Evolutionary conservation across 2,888 invertebrate species (phyloP).

Genomic region (Zootermopsis nevadensis): DNA sequence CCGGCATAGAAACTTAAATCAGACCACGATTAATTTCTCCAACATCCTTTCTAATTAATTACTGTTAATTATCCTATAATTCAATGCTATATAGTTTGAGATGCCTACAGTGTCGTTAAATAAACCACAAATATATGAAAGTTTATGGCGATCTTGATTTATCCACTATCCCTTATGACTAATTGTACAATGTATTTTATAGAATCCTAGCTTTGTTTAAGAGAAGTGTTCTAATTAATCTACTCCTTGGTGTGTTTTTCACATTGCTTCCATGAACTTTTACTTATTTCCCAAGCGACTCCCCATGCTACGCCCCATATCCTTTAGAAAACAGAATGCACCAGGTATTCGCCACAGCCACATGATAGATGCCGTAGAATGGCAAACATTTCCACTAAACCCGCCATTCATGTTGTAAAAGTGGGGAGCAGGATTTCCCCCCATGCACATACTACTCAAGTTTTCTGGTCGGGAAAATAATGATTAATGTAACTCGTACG

Average conservation of each 20-base stretch:
- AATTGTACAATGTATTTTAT: too few relatives aligned
- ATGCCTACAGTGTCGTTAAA: too few relatives aligned
- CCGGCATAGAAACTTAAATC: too few relatives aligned
- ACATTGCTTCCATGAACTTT: background rate
- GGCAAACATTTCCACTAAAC: slow-evolving; percentile 9
- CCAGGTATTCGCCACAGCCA: background rate
- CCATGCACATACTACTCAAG: slow-evolving; percentile 19
- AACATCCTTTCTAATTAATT: too few relatives aligned
- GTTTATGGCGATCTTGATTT: too few relatives aligned
- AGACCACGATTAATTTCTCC: too few relatives aligned
- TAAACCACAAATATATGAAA: too few relatives aligned
- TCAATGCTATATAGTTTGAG: too few relatives aligned
- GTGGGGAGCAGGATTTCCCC: background rate
- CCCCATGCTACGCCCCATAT: background rate
- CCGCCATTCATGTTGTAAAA: slow-evolving; percentile 11
- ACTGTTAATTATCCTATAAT: too few relatives aligned
- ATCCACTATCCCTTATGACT: too few relatives aligned
- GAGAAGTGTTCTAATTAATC: background rate
- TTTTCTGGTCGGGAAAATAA: slow-evolving; percentile 28
- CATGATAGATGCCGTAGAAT: slow-evolving; percentile 4
- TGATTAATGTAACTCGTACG: slow-evolving; percentile 32
- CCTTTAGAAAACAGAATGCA: background rate
- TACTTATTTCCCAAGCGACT: background rate
- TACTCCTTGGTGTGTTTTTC: background rate
- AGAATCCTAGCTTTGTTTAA: too few relatives aligned